Evolutionary conservation across 2,113 vertebrate species (phyloP), one percentile per base, ranked within the genome.

Genomic region (Corythoichthys intestinalis): DNA sequence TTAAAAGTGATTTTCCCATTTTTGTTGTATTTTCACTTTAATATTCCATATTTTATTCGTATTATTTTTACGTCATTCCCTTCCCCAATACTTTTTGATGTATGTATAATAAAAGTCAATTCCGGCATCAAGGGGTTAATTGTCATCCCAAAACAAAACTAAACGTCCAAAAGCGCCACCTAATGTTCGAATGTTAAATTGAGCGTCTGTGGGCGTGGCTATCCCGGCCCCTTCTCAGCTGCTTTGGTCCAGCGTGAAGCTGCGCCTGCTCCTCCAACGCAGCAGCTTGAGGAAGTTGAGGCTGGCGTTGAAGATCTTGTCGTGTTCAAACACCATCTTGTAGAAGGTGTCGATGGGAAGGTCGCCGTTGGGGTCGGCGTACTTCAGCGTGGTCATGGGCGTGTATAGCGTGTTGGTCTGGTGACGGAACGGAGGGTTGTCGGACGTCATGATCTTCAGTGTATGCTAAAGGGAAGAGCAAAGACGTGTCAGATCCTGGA

Each of bases 331-430:
- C 75, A 94, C 92, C 93, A 94, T 93, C 82, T 94, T 94, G 84
- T 95, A 95, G 87, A 95, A 95, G 9, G 83, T 93, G 41, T 94
- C 93, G 34, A 95, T 94, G n/a, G 93, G 91, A 35, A 94, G 90
- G 63, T 95, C 94, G 35, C 93, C 93, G 4, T 85, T 92, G 46
- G 94, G 94, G 83, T 95, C 94, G 2, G 91, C 93, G 0, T 94
- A 94, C 69, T 95, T 95, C 12, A 95, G 88, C 0, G 93, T 95
- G 71, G 94, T 94, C 92, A 95, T 92, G 0, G 93, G 94, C 3
- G 94, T 94, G 74, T 94, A 95, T 17, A 94, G 79, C 0, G 78
- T 87, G 79, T 95, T 95, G 5, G 94, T 95, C 88, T 95, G 93
- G 75, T 95, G 94, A 34, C 93, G 93, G 78, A 95, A 94, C 37